Base-by-base conservation (phyloP, 2,113 vertebrate species). In the Litocranius walleri region DNA sequence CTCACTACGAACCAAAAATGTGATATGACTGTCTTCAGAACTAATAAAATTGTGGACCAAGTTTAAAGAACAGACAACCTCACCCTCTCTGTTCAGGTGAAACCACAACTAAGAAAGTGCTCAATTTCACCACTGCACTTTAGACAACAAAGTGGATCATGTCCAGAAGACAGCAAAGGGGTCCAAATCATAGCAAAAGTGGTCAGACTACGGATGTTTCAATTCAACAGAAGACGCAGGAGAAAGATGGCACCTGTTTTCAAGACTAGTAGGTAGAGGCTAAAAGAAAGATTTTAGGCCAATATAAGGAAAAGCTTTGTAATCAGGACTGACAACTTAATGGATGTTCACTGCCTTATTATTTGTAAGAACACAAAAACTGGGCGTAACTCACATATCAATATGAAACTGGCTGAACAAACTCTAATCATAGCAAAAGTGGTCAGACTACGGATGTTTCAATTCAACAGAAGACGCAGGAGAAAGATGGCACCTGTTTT, bases 321-420 rank as follows among this genome's bases (percentile, higher is more conserved):
- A 94, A 96, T 92, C 82, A 97, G 27, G 59, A 93, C 71, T 78
- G 48, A 59, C 64, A 95, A 89, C 67, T 82, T 88, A 97, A 93
- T 15, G 27, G 89, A 94, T 92, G 23, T 54, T 67, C 48, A 78
- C 3, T 57, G 61, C 40, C 64, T 84, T 93, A 85, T 50, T 94
- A 94, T 56, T 80, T 78, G 5, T 80, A 94, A 97, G 40, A 88
- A 71, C 88, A 97, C 23, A 62, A 82, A 96, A 95, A 91, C 36
- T 56, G 21, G n/a, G 50, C 87, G 84, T 64, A 95, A 91, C 57
- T 97, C 82, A 62, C 94, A 15, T 86, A 93, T 81, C 52, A 95
- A 5, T 77, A 97, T 71, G 50, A 89, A 59, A 86, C 30, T 27
- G 30, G 19, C 16, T 88, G 85, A 30, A 87, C 95, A 78, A 96